Conservation (phyloP, 2,888 invertebrate species). For the Seladonia tumulorum region DNA sequence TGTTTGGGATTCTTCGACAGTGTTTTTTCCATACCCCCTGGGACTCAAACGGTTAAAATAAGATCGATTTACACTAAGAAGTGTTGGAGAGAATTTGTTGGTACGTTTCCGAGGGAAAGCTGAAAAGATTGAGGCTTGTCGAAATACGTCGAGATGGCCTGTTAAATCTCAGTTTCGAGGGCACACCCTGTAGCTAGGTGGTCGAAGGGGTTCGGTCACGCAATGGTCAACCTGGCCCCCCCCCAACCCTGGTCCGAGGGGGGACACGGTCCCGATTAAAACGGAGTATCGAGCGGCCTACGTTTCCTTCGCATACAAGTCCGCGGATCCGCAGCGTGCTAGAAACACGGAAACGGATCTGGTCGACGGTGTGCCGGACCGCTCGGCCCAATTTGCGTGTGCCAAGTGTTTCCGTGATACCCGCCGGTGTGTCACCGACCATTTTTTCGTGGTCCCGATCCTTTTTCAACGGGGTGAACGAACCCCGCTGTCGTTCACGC, state of each 20-base stretch:
- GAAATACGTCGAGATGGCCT: neutral
- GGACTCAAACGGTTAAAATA: no score
- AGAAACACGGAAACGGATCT: conserved; percentile 49
- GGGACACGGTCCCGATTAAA: conserved; percentile 57
- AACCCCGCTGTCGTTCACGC: neutral
- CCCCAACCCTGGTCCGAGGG: conserved; percentile 32
- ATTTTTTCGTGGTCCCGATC: conserved; percentile 18
- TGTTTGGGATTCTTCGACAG: no score
- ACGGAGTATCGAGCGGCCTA: conserved; percentile 59
- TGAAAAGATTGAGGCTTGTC: neutral
- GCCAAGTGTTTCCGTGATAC: conserved; percentile 44
- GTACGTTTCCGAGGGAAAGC: neutral
- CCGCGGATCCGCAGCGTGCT: conserved; percentile 38
- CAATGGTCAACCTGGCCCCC: conserved; percentile 63
- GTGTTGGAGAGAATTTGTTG: neutral
- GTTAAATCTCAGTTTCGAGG: neutral
- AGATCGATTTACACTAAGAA: no score
- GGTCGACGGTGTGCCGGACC: conserved; percentile 8
- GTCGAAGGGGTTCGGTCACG: conserved; percentile 60
- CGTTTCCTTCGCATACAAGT: conserved; percentile 40
- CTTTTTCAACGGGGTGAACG: conserved; percentile 30
- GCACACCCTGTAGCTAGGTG: conserved; percentile 19
- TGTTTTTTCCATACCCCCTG: no score
- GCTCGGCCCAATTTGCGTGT: conserved; percentile 50
- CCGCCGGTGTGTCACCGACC: neutral